Base-by-base conservation (phyloP, 1,140 invertebrate genomes). In the Plutomurus gul region DNA sequence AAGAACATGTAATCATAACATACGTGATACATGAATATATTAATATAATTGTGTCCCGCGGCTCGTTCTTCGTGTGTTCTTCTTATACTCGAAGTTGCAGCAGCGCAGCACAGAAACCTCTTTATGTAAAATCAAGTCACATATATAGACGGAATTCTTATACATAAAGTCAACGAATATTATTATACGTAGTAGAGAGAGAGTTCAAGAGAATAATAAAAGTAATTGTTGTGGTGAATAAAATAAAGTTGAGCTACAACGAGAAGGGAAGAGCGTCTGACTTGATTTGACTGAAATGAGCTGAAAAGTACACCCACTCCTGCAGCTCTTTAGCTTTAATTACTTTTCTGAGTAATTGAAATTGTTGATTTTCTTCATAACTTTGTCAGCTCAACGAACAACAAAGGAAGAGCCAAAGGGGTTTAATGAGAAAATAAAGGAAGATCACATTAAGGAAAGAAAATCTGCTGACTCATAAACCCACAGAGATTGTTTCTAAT, bases 321-420 rank as follows among this genome's bases (percentile, higher is more conserved):
- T 65, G 27, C 56, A 65, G 56, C 56, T 65, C 56, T 65, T 72
- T 46, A 40, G 36, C 70, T 72, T 72, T 72, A 72, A 72, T 72
- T 72, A 72, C 70, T 72, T 72, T 46, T 72, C 39, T 39, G 37
- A 72, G 40, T 72, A 72, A 72, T 72, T 72, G 70, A 72, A 72
- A 72, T 72, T 72, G 70, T 72, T 72, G 56, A 65, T 65, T 65
- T 65, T 65, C 56, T 65, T 25, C 56, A 65, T 65, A 65, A 30
- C 56, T 43, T n/a, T n/a, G n/a, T n/a, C 39, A 43, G 10, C n/a
- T 43, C 10, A 43, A 43, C 11, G 39, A 10, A 60, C 27, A 30
- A 33, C 51, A 30, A 65, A 36, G 56, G 47, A 4, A 13, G 36
- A 36, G 25, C 51, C 13, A 7, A 30, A 30, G 27, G 56, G 39